phyloP scores from a whole-genome alignment of 2,888 invertebrate genomes.

The Phasia obesa region DNA sequence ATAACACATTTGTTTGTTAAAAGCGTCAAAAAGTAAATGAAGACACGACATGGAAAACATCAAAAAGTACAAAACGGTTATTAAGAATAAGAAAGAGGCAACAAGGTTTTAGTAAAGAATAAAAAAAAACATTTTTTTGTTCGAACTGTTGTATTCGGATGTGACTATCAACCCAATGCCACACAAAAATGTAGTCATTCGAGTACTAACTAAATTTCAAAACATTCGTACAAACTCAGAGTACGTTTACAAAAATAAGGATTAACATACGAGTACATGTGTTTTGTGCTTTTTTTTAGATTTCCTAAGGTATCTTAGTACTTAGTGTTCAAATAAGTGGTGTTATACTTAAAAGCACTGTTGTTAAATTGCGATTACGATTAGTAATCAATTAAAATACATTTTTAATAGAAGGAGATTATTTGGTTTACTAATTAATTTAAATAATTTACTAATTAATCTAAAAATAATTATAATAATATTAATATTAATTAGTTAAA shows the following conservation, averaged over 20 bases:
- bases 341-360: not conserved
- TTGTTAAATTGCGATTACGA: too few species aligned
- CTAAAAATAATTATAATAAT: too few species aligned
- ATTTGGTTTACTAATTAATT: too few species aligned
- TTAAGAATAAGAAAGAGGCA: constrained; percentile 40
- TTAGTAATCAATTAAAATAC: too few species aligned
- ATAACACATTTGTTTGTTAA: not conserved
- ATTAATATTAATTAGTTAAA: too few species aligned
- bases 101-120: not conserved
- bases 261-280: constrained; percentile 7
- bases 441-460: too few species aligned
- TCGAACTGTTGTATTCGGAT: constrained; percentile 26
- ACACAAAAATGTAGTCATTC: constrained; percentile 65
- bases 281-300: not conserved
- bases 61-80: constrained; percentile 60
- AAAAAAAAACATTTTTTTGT: not conserved
- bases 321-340: too few species aligned
- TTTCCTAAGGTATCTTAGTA: constrained; percentile 28
- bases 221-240: constrained; percentile 1
- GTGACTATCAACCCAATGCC: constrained; percentile 62
- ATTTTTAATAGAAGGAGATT: too few species aligned
- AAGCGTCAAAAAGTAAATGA: constrained; percentile 20
- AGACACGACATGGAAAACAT: constrained; percentile 62
- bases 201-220: constrained; percentile 49
- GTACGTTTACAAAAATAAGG: constrained; percentile 8